Percentiles rank a stretch among this genome's conserved stretches.
These are phyloP conservation scores for Lasioglossum morio DNA, from an alignment of 2,888 invertebrate genomes.

Conservation along the genomic window DNA sequence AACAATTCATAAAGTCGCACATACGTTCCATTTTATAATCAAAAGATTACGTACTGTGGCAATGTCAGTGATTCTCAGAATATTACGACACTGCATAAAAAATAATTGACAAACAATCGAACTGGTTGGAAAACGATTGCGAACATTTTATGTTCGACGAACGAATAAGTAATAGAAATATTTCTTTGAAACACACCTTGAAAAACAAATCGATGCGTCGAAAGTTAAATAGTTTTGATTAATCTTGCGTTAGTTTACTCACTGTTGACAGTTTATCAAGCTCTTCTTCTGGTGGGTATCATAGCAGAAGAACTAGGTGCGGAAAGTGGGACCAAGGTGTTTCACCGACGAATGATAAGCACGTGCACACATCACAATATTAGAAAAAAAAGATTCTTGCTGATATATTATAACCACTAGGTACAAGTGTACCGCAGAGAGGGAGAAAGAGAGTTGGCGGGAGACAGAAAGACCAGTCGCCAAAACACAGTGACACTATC, in stretches of 20 bases:
- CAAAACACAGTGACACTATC: constrained; percentile 20
- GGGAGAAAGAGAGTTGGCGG: background rate
- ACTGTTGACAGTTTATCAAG: constrained; percentile 39
- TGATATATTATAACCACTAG: constrained; percentile 13
- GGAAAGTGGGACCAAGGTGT: constrained; percentile 13
- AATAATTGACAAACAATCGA: background rate
- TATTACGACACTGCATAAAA: constrained; percentile 10
- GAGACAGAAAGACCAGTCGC: background rate
- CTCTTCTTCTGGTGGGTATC: constrained; percentile 46
- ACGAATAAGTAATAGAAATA: background rate
- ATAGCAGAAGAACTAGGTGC: constrained; percentile 36
- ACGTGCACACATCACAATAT: constrained; percentile 39
- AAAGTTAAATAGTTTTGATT: background rate
- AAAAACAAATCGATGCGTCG: constrained; percentile 26
- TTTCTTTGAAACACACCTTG: constrained; percentile 40
- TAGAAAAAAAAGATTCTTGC: background rate
- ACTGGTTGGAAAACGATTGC: background rate
- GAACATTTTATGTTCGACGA: background rate
- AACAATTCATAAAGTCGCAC: background rate
- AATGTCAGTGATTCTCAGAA: background rate
- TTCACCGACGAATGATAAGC: constrained; percentile 22
- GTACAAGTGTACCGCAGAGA: background rate
- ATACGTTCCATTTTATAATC: constrained; percentile 15
- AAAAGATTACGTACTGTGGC: background rate
- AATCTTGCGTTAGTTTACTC: constrained; percentile 24